Conservation (phyloP, 2,888 invertebrate species). For the Rhingia campestris region DNA sequence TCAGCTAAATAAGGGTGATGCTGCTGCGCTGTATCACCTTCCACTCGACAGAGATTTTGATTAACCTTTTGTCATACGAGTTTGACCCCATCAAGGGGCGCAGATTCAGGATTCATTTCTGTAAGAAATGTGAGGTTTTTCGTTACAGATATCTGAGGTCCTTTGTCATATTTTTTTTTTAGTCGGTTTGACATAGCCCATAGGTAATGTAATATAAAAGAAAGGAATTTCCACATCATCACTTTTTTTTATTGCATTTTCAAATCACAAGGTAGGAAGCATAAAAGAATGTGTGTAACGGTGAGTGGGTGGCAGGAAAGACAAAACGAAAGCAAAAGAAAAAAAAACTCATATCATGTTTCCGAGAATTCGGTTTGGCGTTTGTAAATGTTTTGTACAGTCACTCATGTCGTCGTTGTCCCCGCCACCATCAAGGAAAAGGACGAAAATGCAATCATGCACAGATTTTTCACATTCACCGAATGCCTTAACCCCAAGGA, state of each 20-base stretch:
- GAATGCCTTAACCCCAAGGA: slow-evolving; percentile 68
- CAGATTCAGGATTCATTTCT: slow-evolving; percentile 38
- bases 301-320: slow-evolving; percentile 19
- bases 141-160: slow-evolving; percentile 36
- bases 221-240: slow-evolving; percentile 72
- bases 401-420: slow-evolving; percentile 43
- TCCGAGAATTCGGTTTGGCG: slow-evolving; percentile 56
- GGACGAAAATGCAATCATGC: slow-evolving; percentile 80
- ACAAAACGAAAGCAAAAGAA: slow-evolving; percentile 21
- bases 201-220: slow-evolving; percentile 54
- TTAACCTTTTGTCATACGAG: slow-evolving; percentile 60
- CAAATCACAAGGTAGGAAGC: slow-evolving; percentile 46
- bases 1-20: background rate
- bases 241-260: slow-evolving; percentile 69
- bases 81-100: slow-evolving; percentile 50
- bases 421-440: slow-evolving; percentile 15
- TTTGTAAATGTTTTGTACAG: slow-evolving; percentile 72
- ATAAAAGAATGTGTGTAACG: slow-evolving; percentile 46
- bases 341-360: slow-evolving; percentile 63
- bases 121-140: slow-evolving; percentile 43
- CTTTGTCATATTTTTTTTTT: slow-evolving; percentile 49
- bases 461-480: slow-evolving; percentile 81
- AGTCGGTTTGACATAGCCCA: slow-evolving; percentile 35
- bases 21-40: background rate
- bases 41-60: slow-evolving; percentile 47